These are phyloP conservation scores for Drosophila rubida DNA, from an alignment of 2,888 invertebrate species.

Conservation along the genomic window DNA sequence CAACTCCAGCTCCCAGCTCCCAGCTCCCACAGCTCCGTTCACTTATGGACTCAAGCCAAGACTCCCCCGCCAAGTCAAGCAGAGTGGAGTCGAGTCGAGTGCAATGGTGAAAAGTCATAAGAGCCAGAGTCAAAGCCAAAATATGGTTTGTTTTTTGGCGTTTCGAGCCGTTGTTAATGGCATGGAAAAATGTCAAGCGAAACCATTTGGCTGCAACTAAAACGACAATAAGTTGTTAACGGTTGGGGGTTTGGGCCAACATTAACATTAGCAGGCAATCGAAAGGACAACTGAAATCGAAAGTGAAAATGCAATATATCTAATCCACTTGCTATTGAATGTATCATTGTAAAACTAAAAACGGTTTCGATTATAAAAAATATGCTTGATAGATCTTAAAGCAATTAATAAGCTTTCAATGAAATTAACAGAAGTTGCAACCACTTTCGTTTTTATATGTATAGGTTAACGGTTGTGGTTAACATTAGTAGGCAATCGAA, in stretches of 20 bases:
- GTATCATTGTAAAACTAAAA: no score
- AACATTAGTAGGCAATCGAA: no score
- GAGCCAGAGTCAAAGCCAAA: slow-evolving; percentile 33
- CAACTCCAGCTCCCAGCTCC: not conserved
- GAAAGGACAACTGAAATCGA: not conserved
- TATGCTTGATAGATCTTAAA: no score
- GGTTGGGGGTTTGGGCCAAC: not conserved
- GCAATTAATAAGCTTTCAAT: no score
- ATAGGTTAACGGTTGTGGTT: no score
- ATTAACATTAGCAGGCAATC: not conserved
- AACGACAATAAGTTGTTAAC: slow-evolving; percentile 18
- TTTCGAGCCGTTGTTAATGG: slow-evolving; percentile 67
- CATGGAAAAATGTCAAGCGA: slow-evolving; percentile 73
- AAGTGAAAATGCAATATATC: no score
- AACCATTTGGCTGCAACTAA: slow-evolving; percentile 30
- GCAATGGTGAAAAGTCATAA: slow-evolving; percentile 78
- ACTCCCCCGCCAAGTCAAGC: slow-evolving; percentile 9
- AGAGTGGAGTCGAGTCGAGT: slow-evolving; percentile 50
- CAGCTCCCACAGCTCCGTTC: slow-evolving; percentile 56
- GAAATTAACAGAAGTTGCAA: no score
- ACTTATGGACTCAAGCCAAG: slow-evolving; percentile 63
- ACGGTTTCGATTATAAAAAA: no score
- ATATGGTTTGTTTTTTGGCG: slow-evolving; percentile 24
- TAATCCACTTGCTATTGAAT: no score
- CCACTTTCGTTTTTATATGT: no score